A percentile compares a stretch with the other conserved stretches of the same genome.
Conservation (phyloP, 2,888 invertebrate species). For the Polymixis flavicincta region DNA sequence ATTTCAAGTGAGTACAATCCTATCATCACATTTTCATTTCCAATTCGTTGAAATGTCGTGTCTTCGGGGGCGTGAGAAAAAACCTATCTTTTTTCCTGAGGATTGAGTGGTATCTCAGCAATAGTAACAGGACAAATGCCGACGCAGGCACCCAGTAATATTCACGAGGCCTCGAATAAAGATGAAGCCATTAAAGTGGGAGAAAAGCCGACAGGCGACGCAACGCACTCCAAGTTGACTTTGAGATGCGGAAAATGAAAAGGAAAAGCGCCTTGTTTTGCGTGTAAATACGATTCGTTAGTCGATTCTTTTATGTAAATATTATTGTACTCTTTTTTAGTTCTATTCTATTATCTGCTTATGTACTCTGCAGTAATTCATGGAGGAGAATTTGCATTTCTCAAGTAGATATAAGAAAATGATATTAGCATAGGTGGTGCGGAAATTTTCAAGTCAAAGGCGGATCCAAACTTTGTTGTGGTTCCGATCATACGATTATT, state of each 20-base stretch:
- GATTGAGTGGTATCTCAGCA: conserved; percentile 57
- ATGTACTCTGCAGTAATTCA: conserved; percentile 39
- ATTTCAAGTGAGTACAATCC: background rate
- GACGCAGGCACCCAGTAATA: conserved; percentile 68
- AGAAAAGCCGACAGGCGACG: conserved; percentile 72
- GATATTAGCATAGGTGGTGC: conserved; percentile 10
- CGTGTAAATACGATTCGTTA: conserved; percentile 76
- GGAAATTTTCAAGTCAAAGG: conserved; percentile 11
- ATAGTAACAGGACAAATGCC: conserved; percentile 62
- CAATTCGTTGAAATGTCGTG: conserved; percentile 23
- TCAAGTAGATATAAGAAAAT: background rate
- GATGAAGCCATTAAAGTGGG: conserved; percentile 75
- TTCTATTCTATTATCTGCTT: conserved; percentile 55
- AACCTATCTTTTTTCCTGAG: conserved; percentile 32
- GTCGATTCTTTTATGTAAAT: conserved; percentile 77
- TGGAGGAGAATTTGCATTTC: conserved; percentile 31
- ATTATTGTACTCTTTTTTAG: conserved; percentile 69
- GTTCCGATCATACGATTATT: background rate
- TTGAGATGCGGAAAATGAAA: conserved; percentile 77
- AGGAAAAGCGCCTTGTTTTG: conserved; percentile 74
- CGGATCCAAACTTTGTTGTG: conserved; percentile 22
- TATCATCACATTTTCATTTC: conserved; percentile 1
- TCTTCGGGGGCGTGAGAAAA: conserved; percentile 5
- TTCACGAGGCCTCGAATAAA: conserved; percentile 75
- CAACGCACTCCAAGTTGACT: conserved; percentile 72